These are phyloP conservation scores for Octomys mimax DNA, from an alignment of 2,797 vertebrate species.

Conservation along the genomic window DNA sequence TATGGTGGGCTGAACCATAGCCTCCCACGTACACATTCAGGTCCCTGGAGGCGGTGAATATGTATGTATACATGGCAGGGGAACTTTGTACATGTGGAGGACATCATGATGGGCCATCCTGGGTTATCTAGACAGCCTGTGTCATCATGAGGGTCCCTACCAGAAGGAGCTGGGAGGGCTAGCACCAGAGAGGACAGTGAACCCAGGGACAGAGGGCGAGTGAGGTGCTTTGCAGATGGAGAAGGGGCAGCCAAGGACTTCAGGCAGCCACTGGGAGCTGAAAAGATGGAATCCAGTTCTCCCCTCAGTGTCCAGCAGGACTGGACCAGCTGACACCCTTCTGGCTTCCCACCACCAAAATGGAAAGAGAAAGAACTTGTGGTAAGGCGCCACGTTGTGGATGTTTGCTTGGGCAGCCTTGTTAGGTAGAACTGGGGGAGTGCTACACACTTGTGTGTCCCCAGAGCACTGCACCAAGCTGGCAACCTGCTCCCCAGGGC, in stretches of 20 bases:
- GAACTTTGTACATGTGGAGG: not conserved
- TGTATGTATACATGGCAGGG: no score
- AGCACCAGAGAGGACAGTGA: not conserved
- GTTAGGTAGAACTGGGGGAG: not conserved
- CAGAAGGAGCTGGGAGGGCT: not conserved
- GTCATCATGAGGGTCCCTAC: not conserved
- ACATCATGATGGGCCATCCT: not conserved
- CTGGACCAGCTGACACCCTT: not conserved
- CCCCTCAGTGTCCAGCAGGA: no score
- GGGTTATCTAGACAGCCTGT: not conserved
- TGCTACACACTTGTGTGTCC: not conserved
- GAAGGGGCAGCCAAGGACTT: not conserved
- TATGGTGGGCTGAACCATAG: fast-evolving
- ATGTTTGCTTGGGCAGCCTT: not conserved
- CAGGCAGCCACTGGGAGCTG: fast-evolving
- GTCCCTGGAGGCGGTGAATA: not conserved
- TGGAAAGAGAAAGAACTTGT: not conserved
- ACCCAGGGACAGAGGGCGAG: fast-evolving
- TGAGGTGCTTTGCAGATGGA: not conserved
- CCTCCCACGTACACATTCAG: not conserved
- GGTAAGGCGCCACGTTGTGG: not conserved
- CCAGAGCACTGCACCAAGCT: not conserved
- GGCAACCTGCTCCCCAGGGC: not conserved
- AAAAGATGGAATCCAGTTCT: fast-evolving
- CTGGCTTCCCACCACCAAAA: not conserved